phyloP scores from a whole-genome alignment of 2,888 invertebrate genomes.

The Drosophila seclusa region DNA sequence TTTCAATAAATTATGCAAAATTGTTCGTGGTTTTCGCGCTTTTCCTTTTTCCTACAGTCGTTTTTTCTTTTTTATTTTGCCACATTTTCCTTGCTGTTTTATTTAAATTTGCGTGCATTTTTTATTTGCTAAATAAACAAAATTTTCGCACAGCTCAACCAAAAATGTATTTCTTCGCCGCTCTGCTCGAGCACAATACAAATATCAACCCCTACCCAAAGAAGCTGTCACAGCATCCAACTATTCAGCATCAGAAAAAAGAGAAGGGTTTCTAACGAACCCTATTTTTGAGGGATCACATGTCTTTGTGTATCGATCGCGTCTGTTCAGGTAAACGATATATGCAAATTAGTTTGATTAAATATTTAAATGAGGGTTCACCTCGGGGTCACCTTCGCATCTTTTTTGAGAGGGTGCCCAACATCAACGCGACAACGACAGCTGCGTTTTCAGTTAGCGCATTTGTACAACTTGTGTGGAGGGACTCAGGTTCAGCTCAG shows the following conservation, averaged over 20 bases:
- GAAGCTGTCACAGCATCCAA: conserved; percentile 28
- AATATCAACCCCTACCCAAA: conserved; percentile 44
- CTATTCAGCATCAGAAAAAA: conserved; percentile 6
- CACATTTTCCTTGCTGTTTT: conserved; percentile 70
- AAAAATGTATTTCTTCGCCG: conserved; percentile 36
- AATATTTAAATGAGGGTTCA: conserved; percentile 67
- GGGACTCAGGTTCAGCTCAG: conserved; percentile 3
- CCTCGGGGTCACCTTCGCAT: conserved; percentile 31
- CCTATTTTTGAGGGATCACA: conserved; percentile 43
- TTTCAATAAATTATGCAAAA: conserved; percentile 80
- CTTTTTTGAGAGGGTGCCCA: conserved; percentile 30
- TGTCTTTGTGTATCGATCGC: conserved; percentile 70
- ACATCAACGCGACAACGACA: conserved; percentile 40
- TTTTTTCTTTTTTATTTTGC: conserved; percentile 30
- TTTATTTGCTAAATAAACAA: conserved; percentile 74
- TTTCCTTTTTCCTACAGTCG: conserved; percentile 44
- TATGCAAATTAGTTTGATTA: conserved; percentile 80
- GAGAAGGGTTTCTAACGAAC: conserved; percentile 12
- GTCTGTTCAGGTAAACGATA: conserved; percentile 69
- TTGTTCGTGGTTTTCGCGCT: conserved; percentile 79
- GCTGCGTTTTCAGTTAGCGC: conserved; percentile 64
- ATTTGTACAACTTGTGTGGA: conserved; percentile 41
- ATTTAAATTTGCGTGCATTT: conserved; percentile 79
- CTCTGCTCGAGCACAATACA: conserved; percentile 12
- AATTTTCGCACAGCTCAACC: conserved; percentile 48